These are phyloP conservation scores for Papilio xuthus DNA, from an alignment of 1,140 invertebrate genomes.

Conservation along the genomic window DNA sequence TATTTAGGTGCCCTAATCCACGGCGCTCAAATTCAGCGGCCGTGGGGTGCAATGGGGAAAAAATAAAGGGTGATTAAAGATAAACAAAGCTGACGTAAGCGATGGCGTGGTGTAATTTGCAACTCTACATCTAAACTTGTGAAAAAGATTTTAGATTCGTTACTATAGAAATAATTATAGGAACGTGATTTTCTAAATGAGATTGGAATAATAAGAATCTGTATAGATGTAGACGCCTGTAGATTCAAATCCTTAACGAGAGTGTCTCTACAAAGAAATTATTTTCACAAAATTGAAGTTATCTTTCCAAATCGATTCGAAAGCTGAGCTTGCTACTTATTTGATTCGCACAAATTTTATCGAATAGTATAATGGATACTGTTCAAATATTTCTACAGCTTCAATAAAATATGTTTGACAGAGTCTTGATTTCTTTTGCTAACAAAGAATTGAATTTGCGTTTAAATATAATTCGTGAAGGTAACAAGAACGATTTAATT, in stretches of 20 bases:
- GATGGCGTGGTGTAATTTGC: constrained; percentile 66
- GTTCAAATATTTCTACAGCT: background rate
- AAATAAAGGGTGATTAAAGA: constrained; percentile 76
- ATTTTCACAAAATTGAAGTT: background rate
- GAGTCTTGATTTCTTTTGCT: too few relatives aligned
- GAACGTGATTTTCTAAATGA: constrained; percentile 41
- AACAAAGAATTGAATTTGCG: background rate
- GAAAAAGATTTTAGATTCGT: too few relatives aligned
- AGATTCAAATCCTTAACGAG: background rate
- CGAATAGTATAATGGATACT: background rate
- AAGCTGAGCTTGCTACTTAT: constrained; percentile 36
- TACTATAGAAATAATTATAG: too few relatives aligned
- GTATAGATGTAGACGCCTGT: background rate
- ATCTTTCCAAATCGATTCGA: background rate
- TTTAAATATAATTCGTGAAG: background rate
- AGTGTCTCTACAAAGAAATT: background rate
- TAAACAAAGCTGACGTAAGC: constrained; percentile 72
- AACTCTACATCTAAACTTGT: constrained; percentile 70
- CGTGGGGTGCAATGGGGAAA: constrained; percentile 67
- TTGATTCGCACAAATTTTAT: constrained; percentile 31
- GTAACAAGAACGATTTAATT: background rate
- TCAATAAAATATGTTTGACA: background rate
- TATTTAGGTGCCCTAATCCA: constrained; percentile 68
- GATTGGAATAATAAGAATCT: constrained; percentile 42
- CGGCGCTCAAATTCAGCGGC: constrained; percentile 47